A percentile compares a stretch with the other conserved stretches of the same genome.
Conservation (phyloP, 2,888 invertebrate genomes). For the Yponomeuta plumbellus region DNA sequence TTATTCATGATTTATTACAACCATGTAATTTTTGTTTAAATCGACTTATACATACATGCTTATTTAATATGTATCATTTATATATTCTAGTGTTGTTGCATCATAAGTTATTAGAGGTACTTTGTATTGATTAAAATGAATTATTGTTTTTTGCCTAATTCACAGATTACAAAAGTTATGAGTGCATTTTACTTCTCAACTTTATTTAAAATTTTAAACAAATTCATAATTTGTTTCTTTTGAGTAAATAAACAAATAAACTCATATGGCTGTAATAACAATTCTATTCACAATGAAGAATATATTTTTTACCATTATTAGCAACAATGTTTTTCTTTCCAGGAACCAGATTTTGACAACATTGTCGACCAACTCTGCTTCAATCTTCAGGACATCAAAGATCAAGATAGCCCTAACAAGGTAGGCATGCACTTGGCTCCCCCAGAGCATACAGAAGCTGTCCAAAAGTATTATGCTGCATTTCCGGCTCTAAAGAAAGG, state of each 20-base stretch:
- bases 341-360: constrained; percentile 88
- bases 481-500: constrained; percentile 82
- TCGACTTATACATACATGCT: no score
- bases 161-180: background rate
- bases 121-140: no score
- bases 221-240: background rate
- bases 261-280: background rate
- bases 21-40: no score
- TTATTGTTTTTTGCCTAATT: no score
- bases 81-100: no score
- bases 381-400: constrained; percentile 83
- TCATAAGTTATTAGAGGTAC: no score
- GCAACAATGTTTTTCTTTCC: constrained; percentile 41
- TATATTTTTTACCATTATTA: background rate
- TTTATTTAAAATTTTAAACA: background rate
- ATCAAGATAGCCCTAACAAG: constrained; percentile 50
- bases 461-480: constrained; percentile 85
- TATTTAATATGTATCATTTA: no score
- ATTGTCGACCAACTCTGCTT: constrained; percentile 89
- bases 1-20: no score
- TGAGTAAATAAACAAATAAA: background rate
- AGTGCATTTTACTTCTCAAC: background rate
- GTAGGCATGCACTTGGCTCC: constrained; percentile 73
- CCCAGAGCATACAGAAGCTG: constrained; percentile 78
- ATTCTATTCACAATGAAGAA: background rate